Conservation (phyloP, 2,888 invertebrate species). For the Ecliptopera silaceata region DNA sequence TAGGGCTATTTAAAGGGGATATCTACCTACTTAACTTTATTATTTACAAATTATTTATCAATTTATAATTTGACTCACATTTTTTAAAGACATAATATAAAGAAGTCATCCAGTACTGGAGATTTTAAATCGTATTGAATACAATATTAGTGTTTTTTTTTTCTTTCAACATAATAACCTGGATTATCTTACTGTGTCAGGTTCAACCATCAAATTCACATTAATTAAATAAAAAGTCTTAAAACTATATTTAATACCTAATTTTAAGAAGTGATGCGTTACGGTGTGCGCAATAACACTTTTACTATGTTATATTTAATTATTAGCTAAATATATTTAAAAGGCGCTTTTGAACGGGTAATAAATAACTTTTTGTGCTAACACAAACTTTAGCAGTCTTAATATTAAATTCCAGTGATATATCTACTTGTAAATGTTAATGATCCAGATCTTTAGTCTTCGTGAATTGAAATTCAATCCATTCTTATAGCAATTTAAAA, state of each 20-base stretch:
- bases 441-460: neutral
- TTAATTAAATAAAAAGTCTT: neutral
- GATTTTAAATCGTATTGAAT: neutral
- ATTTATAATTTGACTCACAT: slow-evolving; percentile 19
- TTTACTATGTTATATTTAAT: slow-evolving; percentile 1
- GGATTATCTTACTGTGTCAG: neutral
- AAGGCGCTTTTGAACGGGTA: slow-evolving; percentile 19
- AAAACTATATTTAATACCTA: neutral
- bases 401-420: slow-evolving; percentile 21
- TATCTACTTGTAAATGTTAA: neutral
- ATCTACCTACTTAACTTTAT: neutral
- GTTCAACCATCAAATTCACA: neutral
- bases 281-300: slow-evolving; percentile 1
- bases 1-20: neutral
- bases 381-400: slow-evolving; percentile 29
- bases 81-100: neutral
- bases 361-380: slow-evolving; percentile 29
- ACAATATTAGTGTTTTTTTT: too few species aligned
- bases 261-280: neutral
- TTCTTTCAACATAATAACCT: neutral
- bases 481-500: too few species aligned
- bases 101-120: neutral
- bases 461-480: too few species aligned
- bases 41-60: slow-evolving; percentile 18
- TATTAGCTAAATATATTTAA: slow-evolving; percentile 1